Base-by-base conservation (phyloP, 1,140 invertebrate species). In the Apis laboriosa region DNA sequence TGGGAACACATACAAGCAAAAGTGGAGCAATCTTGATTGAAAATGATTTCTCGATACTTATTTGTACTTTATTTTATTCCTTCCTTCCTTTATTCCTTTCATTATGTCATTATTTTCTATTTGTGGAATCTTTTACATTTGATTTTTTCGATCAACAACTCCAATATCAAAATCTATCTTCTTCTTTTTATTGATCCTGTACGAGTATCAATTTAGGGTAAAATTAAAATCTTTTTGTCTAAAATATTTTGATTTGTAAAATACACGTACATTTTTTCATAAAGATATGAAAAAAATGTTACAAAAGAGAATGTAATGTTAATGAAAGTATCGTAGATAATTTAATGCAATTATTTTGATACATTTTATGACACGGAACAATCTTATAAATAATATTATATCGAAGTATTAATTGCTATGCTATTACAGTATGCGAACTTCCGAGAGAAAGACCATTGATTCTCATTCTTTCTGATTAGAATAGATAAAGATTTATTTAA, bases 361-460 rank as follows among this genome's bases (percentile, higher is more conserved):
- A 43, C 34, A 43, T 43, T 43, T 43, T 43, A 11, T 7, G 53
- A 58, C 11, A 21, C n/a, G 11, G 2, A 63, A n/a, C 13, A 13
- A 17, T 51, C 19, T 58, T 12, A 21, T 9, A 63, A 63, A 63
- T 67, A 66, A 43, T 34, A 55, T 63, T 7, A 4, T 64, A 67
- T n/a, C 60, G 60, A 67, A 15, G 34, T 19, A 63, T 75, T 76
- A 75, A 81, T 81, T 81, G 61, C 51, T 75, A 75, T 75, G 71
- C 79, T 51, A 58, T 75, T 58, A 34, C 28, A 28, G 43, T 81
- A 9, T 61, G 63, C n/a, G 63, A 67, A 81, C 79, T 81, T 81
- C 79, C 83, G 90, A 92, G 92, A 93, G 93, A 93, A 93, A 94
- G 93, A 92, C 83, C 92, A 93, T 93, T 4, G 85, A 60, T 84